Evolutionary conservation across 2,888 invertebrate species (phyloP).

Genomic region (Calameuta pallipes): DNA sequence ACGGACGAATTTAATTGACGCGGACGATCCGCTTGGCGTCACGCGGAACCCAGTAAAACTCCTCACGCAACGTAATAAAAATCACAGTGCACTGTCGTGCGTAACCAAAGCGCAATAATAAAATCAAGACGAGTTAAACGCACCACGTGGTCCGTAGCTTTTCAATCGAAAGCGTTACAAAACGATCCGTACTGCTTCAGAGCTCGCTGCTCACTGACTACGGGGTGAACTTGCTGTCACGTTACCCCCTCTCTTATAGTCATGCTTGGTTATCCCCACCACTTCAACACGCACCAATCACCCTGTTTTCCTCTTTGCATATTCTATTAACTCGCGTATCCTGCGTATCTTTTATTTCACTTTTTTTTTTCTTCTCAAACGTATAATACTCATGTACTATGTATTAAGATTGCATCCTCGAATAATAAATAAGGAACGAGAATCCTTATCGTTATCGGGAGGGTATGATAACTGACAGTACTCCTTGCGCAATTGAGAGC

Average conservation of each 20-base stretch:
- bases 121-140: conserved; percentile 1
- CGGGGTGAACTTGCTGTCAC: conserved; percentile 1
- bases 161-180: conserved; percentile 24
- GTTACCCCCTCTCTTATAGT: conserved; percentile 1
- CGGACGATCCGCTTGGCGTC: not conserved
- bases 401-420: not conserved
- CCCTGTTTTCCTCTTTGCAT: not conserved
- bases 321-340: not conserved
- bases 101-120: not conserved
- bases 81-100: not conserved
- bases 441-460: not conserved
- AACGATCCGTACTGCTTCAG: conserved; percentile 39
- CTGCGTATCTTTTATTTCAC: not conserved
- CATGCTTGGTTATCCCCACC: conserved; percentile 19
- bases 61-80: not conserved
- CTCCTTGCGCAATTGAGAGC: not conserved
- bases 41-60: not conserved
- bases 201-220: conserved; percentile 57
- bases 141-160: conserved; percentile 44
- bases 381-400: not conserved
- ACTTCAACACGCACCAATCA: conserved; percentile 8
- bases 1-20: not conserved
- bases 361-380: not conserved
- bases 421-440: not conserved
- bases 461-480: not conserved